These are phyloP conservation scores for Meriones psammophilus DNA, from an alignment of 2,797 vertebrate species.

Conservation along the genomic window DNA sequence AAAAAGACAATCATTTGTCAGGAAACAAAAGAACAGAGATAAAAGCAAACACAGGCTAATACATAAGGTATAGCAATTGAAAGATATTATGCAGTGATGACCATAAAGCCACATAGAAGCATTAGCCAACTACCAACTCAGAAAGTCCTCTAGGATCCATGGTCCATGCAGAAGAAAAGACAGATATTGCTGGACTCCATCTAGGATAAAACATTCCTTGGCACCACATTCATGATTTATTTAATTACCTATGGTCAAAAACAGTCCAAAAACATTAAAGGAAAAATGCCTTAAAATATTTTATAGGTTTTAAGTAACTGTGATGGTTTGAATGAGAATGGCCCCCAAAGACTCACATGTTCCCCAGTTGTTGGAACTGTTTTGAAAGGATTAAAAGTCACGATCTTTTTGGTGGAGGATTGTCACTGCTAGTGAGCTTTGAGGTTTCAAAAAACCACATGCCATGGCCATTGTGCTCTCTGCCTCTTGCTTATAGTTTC, in stretches of 20 bases:
- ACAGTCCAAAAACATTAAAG: neutral
- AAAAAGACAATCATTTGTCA: neutral
- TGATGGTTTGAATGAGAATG: neutral
- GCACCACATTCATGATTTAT: neutral
- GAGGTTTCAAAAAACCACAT: neutral
- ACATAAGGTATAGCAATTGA: neutral
- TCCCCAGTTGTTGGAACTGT: neutral
- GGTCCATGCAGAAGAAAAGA: neutral
- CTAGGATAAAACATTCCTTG: neutral
- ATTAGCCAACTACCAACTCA: neutral
- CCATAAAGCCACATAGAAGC: neutral
- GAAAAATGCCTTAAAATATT: neutral
- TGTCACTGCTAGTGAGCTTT: neutral
- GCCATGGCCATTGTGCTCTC: neutral
- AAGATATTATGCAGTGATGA: neutral
- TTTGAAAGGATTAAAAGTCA: neutral
- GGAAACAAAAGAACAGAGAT: neutral
- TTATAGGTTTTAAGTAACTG: neutral
- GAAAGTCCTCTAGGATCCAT: neutral
- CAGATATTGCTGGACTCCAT: neutral
- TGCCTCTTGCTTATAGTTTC: neutral
- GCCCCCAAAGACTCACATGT: neutral
- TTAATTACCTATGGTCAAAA: neutral
- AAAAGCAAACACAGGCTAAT: neutral
- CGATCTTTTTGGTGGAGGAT: neutral